Percentiles rank a stretch among this genome's conserved stretches.
phyloP scores from a whole-genome alignment of 2,888 invertebrate species.

The Drosophila sordidula region DNA sequence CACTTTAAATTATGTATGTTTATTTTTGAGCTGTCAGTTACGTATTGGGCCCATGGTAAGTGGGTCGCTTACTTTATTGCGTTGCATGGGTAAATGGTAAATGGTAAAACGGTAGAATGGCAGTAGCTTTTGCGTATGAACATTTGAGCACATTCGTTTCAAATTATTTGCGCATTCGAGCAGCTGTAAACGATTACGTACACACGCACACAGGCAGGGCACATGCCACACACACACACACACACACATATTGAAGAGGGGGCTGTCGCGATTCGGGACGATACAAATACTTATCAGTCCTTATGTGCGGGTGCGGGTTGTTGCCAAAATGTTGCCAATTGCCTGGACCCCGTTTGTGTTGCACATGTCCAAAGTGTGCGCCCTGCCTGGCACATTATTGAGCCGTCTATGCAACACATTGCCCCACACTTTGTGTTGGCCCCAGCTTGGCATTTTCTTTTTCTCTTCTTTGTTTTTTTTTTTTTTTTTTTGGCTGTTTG shows the following conservation, averaged over 20 bases:
- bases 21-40: neutral
- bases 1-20: neutral
- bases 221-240: slow-evolving; percentile 6
- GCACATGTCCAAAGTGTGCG: slow-evolving; percentile 65
- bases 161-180: slow-evolving; percentile 82
- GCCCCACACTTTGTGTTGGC: slow-evolving; percentile 58
- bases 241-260: slow-evolving; percentile 16
- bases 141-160: slow-evolving; percentile 71
- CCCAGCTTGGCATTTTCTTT: slow-evolving; percentile 40
- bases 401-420: slow-evolving; percentile 79
- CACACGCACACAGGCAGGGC: slow-evolving; percentile 36
- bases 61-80: slow-evolving; percentile 48
- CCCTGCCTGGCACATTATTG: slow-evolving; percentile 66
- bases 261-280: slow-evolving; percentile 53
- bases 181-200: slow-evolving; percentile 84
- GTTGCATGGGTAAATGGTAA: slow-evolving; percentile 53
- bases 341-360: slow-evolving; percentile 62
- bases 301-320: slow-evolving; percentile 35
- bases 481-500: slow-evolving; percentile 54
- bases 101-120: slow-evolving; percentile 56
- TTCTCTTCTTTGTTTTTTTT: too few relatives aligned
- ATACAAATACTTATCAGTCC: slow-evolving; percentile 71
- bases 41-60: slow-evolving; percentile 20
- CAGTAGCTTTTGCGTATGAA: slow-evolving; percentile 65
- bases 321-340: slow-evolving; percentile 76